Conservation (phyloP, 2,888 invertebrate species). For the Cataglyphis altisquamis region DNA sequence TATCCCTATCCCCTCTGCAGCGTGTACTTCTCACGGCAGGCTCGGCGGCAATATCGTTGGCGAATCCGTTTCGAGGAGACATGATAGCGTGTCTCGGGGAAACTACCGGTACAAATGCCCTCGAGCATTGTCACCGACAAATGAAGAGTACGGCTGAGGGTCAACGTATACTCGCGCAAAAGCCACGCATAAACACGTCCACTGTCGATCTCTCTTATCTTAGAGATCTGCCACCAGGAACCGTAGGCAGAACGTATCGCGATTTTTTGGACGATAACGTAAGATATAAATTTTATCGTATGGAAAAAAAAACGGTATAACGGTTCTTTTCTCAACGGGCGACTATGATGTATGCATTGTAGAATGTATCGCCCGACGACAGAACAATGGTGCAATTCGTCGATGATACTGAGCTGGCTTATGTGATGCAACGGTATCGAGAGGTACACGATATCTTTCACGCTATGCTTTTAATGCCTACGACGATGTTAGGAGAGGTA, state of each 20-base stretch:
- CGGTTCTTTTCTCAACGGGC: conserved; percentile 10
- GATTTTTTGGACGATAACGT: conserved; percentile 94
- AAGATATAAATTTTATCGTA: conserved; percentile 79
- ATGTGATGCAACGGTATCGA: conserved; percentile 98
- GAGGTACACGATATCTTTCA: conserved; percentile 99
- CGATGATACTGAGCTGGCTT: conserved; percentile 95
- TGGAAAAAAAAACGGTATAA: not conserved
- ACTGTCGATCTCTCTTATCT: conserved; percentile 93
- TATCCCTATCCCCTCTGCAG: conserved; percentile 88
- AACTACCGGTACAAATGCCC: conserved; percentile 92
- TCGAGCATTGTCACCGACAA: conserved; percentile 90
- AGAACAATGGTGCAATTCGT: conserved; percentile 96
- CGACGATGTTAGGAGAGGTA: conserved; percentile 96
- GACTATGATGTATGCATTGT: conserved; percentile 59
- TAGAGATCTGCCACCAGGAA: conserved; percentile 91
- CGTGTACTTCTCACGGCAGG: conserved; percentile 93
- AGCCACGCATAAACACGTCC: conserved; percentile 95
- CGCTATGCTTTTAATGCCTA: conserved; percentile 96
- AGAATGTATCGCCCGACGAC: conserved; percentile 97
- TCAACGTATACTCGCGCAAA: conserved; percentile 90
- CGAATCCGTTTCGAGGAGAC: conserved; percentile 94
- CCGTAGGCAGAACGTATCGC: conserved; percentile 95
- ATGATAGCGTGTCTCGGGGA: conserved; percentile 98
- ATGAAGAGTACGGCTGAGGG: conserved; percentile 95
- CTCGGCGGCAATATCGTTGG: conserved; percentile 93